Percentiles rank a stretch among this genome's conserved stretches.
Conservation (phyloP, 2,113 vertebrate genomes). For the Ranitomeya variabilis region DNA sequence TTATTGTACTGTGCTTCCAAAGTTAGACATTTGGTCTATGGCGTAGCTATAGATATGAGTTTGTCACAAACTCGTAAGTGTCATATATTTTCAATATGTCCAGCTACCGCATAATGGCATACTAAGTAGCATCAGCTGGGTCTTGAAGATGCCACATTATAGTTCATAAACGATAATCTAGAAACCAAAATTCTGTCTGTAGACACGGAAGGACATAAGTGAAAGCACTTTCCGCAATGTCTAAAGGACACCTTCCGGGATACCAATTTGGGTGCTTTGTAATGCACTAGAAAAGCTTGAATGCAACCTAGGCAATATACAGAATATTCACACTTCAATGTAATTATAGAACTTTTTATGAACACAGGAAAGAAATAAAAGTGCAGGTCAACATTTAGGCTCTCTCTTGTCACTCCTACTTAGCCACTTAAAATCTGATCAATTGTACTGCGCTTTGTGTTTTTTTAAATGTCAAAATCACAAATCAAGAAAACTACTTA, state of each 20-base stretch:
- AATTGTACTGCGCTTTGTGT: too few relatives aligned
- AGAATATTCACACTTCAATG: background rate
- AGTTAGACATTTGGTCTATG: constrained; percentile 3
- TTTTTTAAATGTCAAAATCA: too few relatives aligned
- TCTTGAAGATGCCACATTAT: constrained; percentile 34
- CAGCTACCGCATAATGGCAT: constrained; percentile 4
- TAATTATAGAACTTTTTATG: constrained; percentile 15
- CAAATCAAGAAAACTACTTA: too few relatives aligned
- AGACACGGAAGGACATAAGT: constrained; percentile 27
- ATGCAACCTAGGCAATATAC: background rate
- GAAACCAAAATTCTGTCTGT: constrained; percentile 33
- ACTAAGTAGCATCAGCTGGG: background rate
- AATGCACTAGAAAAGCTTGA: constrained; percentile 19
- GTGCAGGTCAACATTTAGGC: background rate
- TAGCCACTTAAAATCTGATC: background rate
- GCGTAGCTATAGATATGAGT: background rate
- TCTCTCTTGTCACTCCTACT: background rate
- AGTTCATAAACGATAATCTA: constrained; percentile 21
- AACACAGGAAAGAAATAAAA: background rate
- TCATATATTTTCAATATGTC: constrained; percentile 18
- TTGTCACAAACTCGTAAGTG: background rate
- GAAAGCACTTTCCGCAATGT: constrained; percentile 10
- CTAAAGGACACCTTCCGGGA: constrained; percentile 23
- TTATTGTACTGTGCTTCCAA: background rate
- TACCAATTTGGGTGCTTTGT: constrained; percentile 27